Evolutionary conservation across 2,797 vertebrate genomes (phyloP).

Genomic region (Paedocypris micromegethes): DNA sequence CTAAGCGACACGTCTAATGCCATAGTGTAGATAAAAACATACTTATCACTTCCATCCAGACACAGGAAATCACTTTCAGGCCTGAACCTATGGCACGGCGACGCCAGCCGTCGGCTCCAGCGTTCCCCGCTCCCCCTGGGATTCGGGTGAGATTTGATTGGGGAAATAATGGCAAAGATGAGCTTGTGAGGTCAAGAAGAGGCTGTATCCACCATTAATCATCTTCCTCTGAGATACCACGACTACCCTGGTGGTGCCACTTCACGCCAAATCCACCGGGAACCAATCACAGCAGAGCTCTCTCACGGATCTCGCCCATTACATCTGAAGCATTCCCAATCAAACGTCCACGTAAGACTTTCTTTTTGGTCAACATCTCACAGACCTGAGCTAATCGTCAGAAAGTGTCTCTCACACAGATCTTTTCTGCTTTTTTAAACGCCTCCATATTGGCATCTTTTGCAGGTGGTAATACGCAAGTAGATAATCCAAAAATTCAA

Average conservation of each 20-base stretch:
- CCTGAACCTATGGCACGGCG: conserved; percentile 14
- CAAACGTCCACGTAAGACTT: no score
- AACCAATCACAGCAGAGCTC: conserved; percentile 3
- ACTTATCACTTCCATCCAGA: conserved; percentile 12
- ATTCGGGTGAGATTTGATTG: conserved; percentile 24
- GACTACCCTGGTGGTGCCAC: conserved; percentile 1
- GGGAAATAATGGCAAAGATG: conserved; percentile 23
- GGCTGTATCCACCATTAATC: conserved; percentile 29
- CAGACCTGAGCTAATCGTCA: no score
- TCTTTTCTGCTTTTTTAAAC: no score
- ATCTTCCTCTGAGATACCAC: conserved; percentile 17
- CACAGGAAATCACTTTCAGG: conserved; percentile 23
- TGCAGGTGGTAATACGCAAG: no score
- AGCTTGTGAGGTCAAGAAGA: conserved; percentile 17
- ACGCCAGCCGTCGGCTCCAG: conserved; percentile 2
- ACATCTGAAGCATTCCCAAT: neutral
- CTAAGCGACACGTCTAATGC: neutral
- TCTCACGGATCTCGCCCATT: no score
- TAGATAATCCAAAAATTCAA: no score
- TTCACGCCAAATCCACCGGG: neutral
- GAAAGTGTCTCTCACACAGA: no score
- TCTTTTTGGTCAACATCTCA: no score
- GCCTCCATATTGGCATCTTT: no score
- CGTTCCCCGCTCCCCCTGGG: conserved; percentile 14
- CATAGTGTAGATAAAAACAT: conserved; percentile 19